A percentile compares a stretch with the other conserved stretches of the same genome.
Conservation (phyloP, 2,113 vertebrate species). For the Alethe diademata region DNA sequence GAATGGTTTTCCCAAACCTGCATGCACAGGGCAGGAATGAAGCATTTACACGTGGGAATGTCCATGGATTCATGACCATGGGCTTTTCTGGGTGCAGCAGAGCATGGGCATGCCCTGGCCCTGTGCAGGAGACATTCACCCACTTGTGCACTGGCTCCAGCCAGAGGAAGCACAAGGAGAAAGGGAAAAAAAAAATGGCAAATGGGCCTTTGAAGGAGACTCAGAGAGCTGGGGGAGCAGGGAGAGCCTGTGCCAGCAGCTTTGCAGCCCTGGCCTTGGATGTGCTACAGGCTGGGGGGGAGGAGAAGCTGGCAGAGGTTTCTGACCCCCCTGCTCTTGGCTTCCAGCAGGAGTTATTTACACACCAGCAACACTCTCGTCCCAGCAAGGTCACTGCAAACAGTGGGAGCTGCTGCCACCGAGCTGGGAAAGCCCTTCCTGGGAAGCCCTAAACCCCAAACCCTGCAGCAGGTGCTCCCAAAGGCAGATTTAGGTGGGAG, state of each 20-base stretch:
- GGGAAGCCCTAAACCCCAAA: fast-evolving
- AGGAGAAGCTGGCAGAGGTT: neutral
- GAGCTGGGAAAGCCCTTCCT: neutral
- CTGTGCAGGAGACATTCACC: neutral
- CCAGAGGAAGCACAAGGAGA: neutral
- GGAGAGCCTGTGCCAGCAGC: neutral
- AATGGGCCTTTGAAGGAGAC: neutral
- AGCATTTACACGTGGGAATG: neutral
- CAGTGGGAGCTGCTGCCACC: neutral
- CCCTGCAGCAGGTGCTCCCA: neutral
- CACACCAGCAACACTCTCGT: neutral
- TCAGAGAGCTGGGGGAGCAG: neutral
- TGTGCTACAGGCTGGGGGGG: neutral
- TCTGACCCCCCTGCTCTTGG: neutral
- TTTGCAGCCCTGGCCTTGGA: neutral
- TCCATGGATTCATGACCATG: neutral
- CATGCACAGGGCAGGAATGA: neutral
- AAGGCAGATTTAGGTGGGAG: neutral
- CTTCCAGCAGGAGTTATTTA: constrained; percentile 3
- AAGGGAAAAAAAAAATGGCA: neutral
- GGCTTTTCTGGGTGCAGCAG: neutral
- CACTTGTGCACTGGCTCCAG: neutral
- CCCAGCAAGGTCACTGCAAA: constrained; percentile 29
- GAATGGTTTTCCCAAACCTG: neutral
- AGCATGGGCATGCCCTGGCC: neutral